phyloP scores from a whole-genome alignment of 2,113 vertebrate species.

The Brevimyrus niger region DNA sequence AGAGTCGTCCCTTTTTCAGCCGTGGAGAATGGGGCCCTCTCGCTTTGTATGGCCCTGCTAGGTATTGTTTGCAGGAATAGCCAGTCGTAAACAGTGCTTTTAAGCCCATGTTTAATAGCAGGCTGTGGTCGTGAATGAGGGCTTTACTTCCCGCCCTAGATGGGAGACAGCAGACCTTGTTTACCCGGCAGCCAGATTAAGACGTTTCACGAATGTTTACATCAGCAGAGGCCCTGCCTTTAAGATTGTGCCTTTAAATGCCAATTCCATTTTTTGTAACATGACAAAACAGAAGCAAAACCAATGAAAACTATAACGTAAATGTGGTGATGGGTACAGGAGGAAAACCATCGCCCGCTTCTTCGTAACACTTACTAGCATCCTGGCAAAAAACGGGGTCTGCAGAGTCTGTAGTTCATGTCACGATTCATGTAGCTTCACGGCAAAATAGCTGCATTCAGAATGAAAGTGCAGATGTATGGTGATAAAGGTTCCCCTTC shows the following conservation, averaged over 20 bases:
- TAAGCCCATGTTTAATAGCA: neutral
- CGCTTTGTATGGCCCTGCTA: neutral
- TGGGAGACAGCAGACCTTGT: neutral
- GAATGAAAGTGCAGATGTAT: neutral
- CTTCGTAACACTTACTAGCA: neutral
- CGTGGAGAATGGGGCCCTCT: neutral
- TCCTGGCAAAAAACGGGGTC: neutral
- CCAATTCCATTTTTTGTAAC: neutral
- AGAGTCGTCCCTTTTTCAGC: neutral
- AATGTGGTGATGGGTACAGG: neutral
- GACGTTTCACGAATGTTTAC: neutral
- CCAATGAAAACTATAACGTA: neutral
- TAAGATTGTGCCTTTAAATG: neutral
- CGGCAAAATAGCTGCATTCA: neutral
- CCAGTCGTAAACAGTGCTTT: neutral
- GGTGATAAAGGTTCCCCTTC: neutral
- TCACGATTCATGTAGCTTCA: neutral
- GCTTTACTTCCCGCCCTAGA: neutral
- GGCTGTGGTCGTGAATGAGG: neutral
- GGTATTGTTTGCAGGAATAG: neutral
- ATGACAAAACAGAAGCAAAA: neutral
- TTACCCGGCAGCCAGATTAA: neutral
- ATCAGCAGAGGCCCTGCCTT: neutral
- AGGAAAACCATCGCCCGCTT: neutral
- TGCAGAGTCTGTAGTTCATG: neutral